phyloP scores from a whole-genome alignment of 2,113 vertebrate genomes.

The Carollia perspicillata region DNA sequence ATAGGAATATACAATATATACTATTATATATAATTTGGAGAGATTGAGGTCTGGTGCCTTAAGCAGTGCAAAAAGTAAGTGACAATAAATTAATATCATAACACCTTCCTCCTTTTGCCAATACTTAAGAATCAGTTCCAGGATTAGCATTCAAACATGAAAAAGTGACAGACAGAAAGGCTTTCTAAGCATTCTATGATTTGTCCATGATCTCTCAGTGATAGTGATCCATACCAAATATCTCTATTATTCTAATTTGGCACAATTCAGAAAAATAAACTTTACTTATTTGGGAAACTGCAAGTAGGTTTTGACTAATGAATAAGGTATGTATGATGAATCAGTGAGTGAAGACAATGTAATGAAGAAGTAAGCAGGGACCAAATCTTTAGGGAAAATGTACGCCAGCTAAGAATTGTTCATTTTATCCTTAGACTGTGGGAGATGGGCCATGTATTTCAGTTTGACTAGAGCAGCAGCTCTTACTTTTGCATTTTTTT shows the following conservation, averaged over 20 bases:
- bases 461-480: neutral
- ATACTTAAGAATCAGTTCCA: neutral
- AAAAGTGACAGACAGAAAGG: neutral
- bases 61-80: neutral
- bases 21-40: neutral
- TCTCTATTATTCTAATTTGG: neutral
- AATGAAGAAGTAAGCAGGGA: neutral
- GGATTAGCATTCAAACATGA: neutral
- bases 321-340: neutral
- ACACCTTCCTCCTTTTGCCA: neutral
- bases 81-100: neutral
- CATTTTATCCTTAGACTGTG: neutral
- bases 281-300: neutral
- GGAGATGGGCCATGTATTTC: neutral
- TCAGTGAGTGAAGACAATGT: neutral
- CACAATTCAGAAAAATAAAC: neutral
- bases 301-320: neutral
- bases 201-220: neutral
- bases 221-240: neutral
- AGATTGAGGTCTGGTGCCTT: neutral
- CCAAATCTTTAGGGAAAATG: neutral
- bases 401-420: neutral
- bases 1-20: neutral
- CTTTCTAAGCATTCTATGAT: neutral
- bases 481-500: neutral